A percentile compares a stretch with the other conserved stretches of the same genome.
These are phyloP conservation scores for Brenthis hecate DNA, from an alignment of 2,888 invertebrate species.

Conservation along the genomic window DNA sequence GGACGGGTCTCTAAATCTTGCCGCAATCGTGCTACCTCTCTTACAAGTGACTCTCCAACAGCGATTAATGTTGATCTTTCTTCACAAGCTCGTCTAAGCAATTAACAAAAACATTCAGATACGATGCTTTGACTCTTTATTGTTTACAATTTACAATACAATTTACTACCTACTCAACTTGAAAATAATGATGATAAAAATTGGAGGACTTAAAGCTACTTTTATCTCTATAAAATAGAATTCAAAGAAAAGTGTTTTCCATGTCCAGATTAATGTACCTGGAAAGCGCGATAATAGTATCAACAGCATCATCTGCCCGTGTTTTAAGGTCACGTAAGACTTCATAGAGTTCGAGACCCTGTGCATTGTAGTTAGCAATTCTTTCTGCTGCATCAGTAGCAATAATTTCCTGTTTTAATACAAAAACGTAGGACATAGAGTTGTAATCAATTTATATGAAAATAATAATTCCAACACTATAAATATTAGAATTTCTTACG, in stretches of 20 bases:
- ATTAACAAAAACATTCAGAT: not conserved
- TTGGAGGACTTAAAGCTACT: too few relatives aligned
- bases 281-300: conserved; percentile 58
- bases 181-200: not conserved
- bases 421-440: not conserved
- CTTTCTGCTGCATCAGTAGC: conserved; percentile 56
- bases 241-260: too few relatives aligned
- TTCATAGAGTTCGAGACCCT: conserved; percentile 67
- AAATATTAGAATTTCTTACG: conserved; percentile 46
- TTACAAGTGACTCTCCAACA: conserved; percentile 68
- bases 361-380: conserved; percentile 62
- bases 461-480: not conserved
- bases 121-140: not conserved
- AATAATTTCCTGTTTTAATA: conserved; percentile 38
- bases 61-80: conserved; percentile 61
- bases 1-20: conserved; percentile 59
- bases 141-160: too few relatives aligned
- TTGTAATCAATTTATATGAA: not conserved
- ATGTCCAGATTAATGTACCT: conserved; percentile 50
- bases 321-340: conserved; percentile 61
- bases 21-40: conserved; percentile 64
- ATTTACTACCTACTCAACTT: too few relatives aligned
- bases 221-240: too few relatives aligned
- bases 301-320: conserved; percentile 59
- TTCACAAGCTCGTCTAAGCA: conserved; percentile 57